Conservation (phyloP, 2,797 vertebrate species). For the Limosa lapponica region DNA sequence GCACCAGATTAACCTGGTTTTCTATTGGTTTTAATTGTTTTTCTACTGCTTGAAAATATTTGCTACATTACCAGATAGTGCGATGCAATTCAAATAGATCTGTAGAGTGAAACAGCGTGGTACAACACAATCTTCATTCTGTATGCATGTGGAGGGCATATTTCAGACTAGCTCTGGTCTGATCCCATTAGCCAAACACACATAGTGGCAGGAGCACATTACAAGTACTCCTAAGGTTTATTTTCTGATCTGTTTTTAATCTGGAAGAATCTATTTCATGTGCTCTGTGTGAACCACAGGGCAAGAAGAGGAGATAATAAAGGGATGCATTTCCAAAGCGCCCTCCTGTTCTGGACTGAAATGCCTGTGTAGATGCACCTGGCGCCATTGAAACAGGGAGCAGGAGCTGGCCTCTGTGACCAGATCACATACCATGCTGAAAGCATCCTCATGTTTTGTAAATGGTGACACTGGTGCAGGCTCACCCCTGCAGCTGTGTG, state of each 20-base stretch:
- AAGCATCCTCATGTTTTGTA: not conserved
- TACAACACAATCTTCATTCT: accelerated
- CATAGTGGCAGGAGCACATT: not conserved
- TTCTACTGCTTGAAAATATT: not conserved
- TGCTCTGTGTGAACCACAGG: not conserved
- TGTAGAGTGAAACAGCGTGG: not conserved
- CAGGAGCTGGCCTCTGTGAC: not conserved
- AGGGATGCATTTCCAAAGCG: not conserved
- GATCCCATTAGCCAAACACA: not conserved
- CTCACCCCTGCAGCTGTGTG: not conserved
- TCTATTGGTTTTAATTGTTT: not conserved
- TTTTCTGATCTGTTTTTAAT: not conserved
- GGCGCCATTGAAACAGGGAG: not conserved
- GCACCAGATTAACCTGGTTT: not conserved
- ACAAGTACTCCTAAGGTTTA: not conserved
- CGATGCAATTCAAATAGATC: not conserved
- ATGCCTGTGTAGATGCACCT: not conserved
- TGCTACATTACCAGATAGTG: not conserved
- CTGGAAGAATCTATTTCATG: not conserved
- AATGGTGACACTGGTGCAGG: accelerated
- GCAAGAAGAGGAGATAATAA: not conserved
- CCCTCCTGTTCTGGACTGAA: not conserved
- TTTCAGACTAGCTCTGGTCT: not conserved
- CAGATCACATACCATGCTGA: not conserved
- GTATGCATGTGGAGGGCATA: not conserved